These are phyloP conservation scores for Scylla paramamosain DNA, from an alignment of 1,140 invertebrate genomes.

Conservation along the genomic window DNA sequence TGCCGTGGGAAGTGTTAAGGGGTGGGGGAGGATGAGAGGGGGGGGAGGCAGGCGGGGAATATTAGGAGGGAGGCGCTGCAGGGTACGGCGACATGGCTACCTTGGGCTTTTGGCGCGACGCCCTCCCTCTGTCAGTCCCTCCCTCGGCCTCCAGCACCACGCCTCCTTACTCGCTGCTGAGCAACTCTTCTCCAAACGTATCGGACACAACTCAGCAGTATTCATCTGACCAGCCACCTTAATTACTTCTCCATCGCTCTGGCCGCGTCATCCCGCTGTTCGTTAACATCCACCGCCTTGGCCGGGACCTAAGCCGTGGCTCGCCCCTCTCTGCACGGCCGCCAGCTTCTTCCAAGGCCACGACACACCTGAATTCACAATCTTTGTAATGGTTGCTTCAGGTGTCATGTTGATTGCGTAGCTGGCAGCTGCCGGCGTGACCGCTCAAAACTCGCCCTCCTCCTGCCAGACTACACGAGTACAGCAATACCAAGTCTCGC, in stretches of 20 bases:
- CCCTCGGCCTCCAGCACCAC: background rate
- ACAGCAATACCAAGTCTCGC: too few relatives aligned
- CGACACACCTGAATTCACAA: background rate
- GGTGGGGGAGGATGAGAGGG: background rate
- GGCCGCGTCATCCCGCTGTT: background rate
- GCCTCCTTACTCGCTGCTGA: background rate
- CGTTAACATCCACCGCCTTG: too few relatives aligned
- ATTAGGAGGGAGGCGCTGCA: background rate
- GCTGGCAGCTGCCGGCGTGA: background rate
- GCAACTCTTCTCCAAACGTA: background rate
- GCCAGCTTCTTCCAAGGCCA: background rate
- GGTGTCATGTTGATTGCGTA: background rate
- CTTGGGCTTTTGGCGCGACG: slow-evolving; percentile 11
- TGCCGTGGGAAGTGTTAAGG: background rate
- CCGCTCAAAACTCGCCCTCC: background rate
- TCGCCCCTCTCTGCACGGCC: too few relatives aligned
- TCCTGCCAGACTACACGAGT: background rate
- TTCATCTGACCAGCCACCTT: background rate
- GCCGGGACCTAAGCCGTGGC: too few relatives aligned
- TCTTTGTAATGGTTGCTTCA: background rate
- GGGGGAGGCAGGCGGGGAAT: background rate
- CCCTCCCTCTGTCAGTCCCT: background rate
- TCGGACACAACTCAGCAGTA: background rate
- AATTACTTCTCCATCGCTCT: background rate
- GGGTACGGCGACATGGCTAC: slow-evolving; percentile 4